Evolutionary conservation across 2,888 invertebrate species (phyloP).

Genomic region (Lasius fuliginosus): DNA sequence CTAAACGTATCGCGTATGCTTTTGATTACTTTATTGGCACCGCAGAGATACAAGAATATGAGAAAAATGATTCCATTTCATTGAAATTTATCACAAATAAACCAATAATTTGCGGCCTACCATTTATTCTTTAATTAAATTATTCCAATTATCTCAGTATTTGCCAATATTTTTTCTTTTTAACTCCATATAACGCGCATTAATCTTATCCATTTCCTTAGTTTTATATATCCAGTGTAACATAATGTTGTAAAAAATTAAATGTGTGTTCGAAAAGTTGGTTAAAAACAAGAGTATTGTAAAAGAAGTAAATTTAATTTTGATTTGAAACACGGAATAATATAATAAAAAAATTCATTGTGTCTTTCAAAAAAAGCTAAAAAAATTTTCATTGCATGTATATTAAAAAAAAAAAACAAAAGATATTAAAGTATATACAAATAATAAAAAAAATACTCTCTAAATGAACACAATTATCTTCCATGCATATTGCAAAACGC

Average conservation of each 20-base stretch:
- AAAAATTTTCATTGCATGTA: not conserved
- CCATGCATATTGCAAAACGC: not conserved
- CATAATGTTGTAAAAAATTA: not conserved
- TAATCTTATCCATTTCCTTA: not conserved
- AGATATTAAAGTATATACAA: constrained; percentile 18
- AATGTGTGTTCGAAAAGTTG: not conserved
- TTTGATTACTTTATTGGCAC: constrained; percentile 65
- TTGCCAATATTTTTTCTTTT: not conserved
- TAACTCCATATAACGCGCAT: not conserved
- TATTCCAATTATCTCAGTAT: not conserved
- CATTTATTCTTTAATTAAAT: not conserved
- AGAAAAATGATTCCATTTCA: not conserved
- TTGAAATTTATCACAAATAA: constrained; percentile 5
- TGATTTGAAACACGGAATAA: not conserved
- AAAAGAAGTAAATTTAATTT: constrained; percentile 2
- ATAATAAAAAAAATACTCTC: not conserved
- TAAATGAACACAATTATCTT: constrained; percentile 6
- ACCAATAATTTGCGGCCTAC: not conserved
- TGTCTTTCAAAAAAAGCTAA: no score
- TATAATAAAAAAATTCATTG: not conserved
- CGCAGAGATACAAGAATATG: not conserved
- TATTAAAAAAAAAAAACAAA: not conserved
- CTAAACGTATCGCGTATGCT: constrained; percentile 58
- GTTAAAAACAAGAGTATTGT: not conserved
- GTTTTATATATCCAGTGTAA: not conserved